These are phyloP conservation scores for Bemisia tabaci DNA, from an alignment of 1,140 invertebrate species.

Conservation along the genomic window DNA sequence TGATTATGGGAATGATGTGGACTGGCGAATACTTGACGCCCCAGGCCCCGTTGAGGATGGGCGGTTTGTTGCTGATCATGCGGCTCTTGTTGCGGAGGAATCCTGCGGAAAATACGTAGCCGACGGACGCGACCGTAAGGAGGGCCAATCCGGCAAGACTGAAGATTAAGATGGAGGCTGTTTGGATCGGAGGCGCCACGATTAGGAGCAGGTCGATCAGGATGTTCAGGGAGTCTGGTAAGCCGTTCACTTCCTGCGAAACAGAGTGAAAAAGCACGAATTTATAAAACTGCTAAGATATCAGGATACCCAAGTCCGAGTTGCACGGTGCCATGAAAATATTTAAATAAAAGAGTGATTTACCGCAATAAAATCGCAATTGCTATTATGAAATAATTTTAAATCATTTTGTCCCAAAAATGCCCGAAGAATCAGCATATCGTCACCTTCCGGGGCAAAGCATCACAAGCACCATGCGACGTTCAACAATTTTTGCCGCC, in stretches of 20 bases:
- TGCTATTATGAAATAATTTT: no score
- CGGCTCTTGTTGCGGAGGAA: neutral
- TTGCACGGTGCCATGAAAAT: no score
- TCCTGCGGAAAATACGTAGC: neutral
- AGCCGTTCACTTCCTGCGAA: constrained; percentile 13
- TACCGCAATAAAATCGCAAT: no score
- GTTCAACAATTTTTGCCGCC: no score
- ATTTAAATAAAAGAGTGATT: no score
- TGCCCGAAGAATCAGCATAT: no score
- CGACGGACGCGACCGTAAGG: neutral
- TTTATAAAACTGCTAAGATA: constrained; percentile 1
- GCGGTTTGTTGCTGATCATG: neutral
- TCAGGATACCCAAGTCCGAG: no score
- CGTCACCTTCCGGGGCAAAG: no score
- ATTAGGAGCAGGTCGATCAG: constrained; percentile 17
- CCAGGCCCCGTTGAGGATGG: neutral
- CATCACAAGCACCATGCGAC: no score
- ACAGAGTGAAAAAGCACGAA: neutral
- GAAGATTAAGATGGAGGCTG: neutral
- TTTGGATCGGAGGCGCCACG: constrained; percentile 11
- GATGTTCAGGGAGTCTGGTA: constrained; percentile 16
- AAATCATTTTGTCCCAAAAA: no score
- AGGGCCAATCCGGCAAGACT: neutral
- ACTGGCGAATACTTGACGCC: neutral
- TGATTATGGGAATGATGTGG: neutral